phyloP scores from a whole-genome alignment of 1,140 invertebrate species.

The Lasioglossum albipes region DNA sequence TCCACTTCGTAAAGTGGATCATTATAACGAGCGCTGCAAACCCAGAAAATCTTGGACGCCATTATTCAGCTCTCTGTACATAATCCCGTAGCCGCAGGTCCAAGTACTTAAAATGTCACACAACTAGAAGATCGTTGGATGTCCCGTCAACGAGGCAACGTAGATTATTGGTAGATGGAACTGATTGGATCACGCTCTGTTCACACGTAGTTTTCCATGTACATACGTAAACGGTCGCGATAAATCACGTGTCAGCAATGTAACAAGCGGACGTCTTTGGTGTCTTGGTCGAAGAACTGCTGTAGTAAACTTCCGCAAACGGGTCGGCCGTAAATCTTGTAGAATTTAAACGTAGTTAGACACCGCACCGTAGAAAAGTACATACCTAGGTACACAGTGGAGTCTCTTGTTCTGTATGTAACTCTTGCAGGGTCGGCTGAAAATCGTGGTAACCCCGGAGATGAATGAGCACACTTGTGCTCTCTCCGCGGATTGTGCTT shows the following conservation, averaged over 20 bases:
- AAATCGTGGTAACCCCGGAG: not conserved
- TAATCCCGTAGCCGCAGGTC: too few relatives aligned
- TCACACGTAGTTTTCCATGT: not conserved
- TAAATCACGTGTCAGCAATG: not conserved
- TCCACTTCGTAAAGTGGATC: too few relatives aligned
- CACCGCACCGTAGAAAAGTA: conserved; percentile 38
- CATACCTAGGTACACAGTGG: conserved; percentile 3
- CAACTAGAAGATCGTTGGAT: too few relatives aligned
- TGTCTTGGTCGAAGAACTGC: not conserved
- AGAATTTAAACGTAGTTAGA: conserved; percentile 48
- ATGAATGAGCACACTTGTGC: not conserved
- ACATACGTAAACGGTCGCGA: not conserved
- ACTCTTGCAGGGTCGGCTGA: not conserved
- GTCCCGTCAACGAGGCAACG: not conserved
- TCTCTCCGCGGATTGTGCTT: too few relatives aligned
- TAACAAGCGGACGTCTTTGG: not conserved
- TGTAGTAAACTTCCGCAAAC: conserved; percentile 1
- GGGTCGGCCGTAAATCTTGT: conserved; percentile 16
- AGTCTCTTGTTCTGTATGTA: not conserved
- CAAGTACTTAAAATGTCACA: too few relatives aligned
- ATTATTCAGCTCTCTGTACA: too few relatives aligned
- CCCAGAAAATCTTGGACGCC: too few relatives aligned
- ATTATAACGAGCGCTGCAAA: too few relatives aligned
- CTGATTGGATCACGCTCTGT: not conserved
- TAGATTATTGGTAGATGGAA: conserved; percentile 16